Base-by-base conservation (phyloP, 1,140 invertebrate species). In the Homarus americanus region DNA sequence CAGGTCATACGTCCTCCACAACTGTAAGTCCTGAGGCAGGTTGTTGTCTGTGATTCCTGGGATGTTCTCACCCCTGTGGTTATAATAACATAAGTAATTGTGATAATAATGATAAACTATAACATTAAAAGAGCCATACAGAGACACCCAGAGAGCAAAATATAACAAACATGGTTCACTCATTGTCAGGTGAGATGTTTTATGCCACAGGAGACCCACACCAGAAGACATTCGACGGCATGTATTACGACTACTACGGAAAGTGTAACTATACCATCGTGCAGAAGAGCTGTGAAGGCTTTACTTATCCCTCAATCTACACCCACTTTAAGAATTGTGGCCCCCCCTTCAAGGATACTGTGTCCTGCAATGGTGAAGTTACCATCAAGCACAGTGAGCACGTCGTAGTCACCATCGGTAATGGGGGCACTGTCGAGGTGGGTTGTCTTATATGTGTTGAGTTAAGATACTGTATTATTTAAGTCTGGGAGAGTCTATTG, bases 251-350 rank as follows among this genome's bases (percentile, higher is more conserved):
- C 72, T 75, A 17, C 72, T 75, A 75, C 72, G 72, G 72, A 7
- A 75, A 75, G 36, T 75, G 72, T 40, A 75, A 75, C 72, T 75
- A 75, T 32, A 75, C 72, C 36, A 75, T 75, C 10, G 72, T 75
- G n/a, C 72, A 75, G 72, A 34, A 34, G 72, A 32, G 72, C 28
- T 12, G 9, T 10, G 3, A 7, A 7, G 32, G 32, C 7, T 24
- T 24, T 10, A 40, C 72, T 34, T 10, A n/a, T 15, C 72, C 72
- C 32, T 75, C 34, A n/a, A 75, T 75, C 32, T 7, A n/a, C 32
- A n/a, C 15, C 32, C 32, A 32, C 72, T 40, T 75, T 32, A 75
- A 40, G 72, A 40, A 7, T 12, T 75, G 72, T 34, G 32, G 32
- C 0, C 36, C 32, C 5, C 72, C 72, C 72, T 75, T 75, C 72